A percentile compares a stretch with the other conserved stretches of the same genome.
Conservation (phyloP, 2,888 invertebrate genomes). For the Cerceris rybyensis region DNA sequence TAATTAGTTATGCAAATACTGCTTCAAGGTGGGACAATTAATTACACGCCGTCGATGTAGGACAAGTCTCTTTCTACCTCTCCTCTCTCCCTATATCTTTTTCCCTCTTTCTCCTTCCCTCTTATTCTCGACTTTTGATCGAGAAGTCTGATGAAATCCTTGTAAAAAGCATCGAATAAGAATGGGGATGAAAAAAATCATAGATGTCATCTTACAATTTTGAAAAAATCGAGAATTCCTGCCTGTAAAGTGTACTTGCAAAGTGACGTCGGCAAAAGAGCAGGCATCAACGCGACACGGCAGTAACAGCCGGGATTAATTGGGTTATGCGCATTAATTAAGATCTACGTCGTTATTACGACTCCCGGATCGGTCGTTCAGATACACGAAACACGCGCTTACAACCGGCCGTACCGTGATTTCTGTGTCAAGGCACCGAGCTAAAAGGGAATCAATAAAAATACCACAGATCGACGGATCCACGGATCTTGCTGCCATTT, state of each 20-base stretch:
- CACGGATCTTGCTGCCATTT: background rate
- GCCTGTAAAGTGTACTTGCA: background rate
- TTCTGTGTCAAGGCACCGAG: slow-evolving; percentile 47
- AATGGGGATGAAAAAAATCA: no score
- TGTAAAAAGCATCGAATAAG: no score
- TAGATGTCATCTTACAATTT: no score
- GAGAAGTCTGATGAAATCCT: no score
- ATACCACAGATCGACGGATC: slow-evolving; percentile 9
- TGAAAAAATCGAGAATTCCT: no score
- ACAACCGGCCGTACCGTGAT: slow-evolving; percentile 17
- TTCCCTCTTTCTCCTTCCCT: no score
- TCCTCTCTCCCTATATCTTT: background rate
- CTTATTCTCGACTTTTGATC: no score
- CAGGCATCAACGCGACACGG: background rate
- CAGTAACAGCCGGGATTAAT: slow-evolving; percentile 13
- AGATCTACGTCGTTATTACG: slow-evolving; percentile 12
- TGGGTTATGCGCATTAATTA: slow-evolving; percentile 40
- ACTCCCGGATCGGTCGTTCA: slow-evolving; percentile 5
- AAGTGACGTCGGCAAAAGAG: background rate
- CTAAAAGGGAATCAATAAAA: slow-evolving; percentile 21
- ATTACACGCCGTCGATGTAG: slow-evolving; percentile 21
- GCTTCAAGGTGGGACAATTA: slow-evolving; percentile 32
- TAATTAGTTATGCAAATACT: slow-evolving; percentile 39
- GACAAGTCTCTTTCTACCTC: background rate
- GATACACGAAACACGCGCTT: background rate